phyloP scores from a whole-genome alignment of 2,113 vertebrate species.

The Campylomormyrus numenius region DNA sequence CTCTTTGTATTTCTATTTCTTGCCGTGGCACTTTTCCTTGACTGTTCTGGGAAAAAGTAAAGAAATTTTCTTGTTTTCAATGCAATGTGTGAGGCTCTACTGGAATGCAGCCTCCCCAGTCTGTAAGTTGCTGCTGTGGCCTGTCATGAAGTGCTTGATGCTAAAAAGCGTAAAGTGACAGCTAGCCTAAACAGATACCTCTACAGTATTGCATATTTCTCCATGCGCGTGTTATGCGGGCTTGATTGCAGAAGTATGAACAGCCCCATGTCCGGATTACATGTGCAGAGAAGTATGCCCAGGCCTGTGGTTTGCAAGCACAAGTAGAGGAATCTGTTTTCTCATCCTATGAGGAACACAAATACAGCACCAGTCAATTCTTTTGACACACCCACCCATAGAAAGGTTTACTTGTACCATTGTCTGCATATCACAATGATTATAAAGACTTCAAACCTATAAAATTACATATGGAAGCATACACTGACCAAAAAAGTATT shows the following conservation, averaged over 20 bases:
- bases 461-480: neutral
- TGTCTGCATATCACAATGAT: neutral
- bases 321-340: neutral
- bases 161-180: neutral
- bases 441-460: neutral
- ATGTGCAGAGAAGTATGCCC: neutral
- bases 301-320: neutral
- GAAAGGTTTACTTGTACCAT: neutral
- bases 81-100: neutral
- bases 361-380: neutral
- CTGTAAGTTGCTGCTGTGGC: neutral
- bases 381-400: neutral
- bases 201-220: neutral
- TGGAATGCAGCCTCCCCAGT: neutral
- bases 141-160: neutral
- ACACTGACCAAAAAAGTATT: neutral
- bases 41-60: neutral
- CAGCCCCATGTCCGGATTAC: neutral
- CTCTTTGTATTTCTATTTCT: neutral
- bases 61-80: neutral
- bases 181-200: neutral
- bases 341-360: neutral
- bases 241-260: neutral
- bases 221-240: neutral
- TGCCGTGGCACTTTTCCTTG: neutral